Evolutionary conservation across 2,797 vertebrate genomes (phyloP).

Genomic region (Myripristis jacobus): DNA sequence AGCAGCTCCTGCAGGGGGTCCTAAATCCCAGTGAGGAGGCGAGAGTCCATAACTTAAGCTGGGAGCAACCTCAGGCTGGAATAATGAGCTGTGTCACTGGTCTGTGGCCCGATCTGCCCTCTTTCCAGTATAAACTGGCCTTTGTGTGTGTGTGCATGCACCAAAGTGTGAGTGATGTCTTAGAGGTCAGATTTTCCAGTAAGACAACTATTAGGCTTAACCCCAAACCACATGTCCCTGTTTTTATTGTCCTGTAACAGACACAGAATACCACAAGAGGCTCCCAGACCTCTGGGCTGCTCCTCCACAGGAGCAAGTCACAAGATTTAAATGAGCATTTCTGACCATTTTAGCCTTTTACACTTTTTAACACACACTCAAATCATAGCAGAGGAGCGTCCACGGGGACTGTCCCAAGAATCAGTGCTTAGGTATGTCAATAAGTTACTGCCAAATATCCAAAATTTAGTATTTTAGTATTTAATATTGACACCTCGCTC

Average conservation of each 20-base stretch:
- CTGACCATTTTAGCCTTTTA: slow-evolving; percentile 14
- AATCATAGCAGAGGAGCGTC: background rate
- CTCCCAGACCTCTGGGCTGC: background rate
- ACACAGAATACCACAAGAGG: no score
- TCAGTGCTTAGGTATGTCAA: no score
- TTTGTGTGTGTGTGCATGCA: background rate
- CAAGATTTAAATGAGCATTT: background rate
- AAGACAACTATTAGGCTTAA: no score
- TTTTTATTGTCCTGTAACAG: no score
- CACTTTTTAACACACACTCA: background rate
- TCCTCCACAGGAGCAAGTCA: background rate
- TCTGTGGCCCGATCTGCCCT: slow-evolving; percentile 21
- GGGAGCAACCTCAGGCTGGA: slow-evolving; percentile 16
- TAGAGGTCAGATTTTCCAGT: no score
- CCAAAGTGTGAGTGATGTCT: no score
- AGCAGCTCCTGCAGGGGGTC: slow-evolving; percentile 48
- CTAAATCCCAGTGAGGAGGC: slow-evolving; percentile 32
- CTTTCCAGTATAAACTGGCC: background rate
- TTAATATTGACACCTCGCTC: no score
- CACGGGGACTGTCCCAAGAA: background rate
- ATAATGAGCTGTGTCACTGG: slow-evolving; percentile 45
- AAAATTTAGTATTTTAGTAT: no score
- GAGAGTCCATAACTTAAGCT: background rate
- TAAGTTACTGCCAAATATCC: no score
- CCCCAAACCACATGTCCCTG: no score